Evolutionary conservation across 2,797 vertebrate species (phyloP).

Genomic region (Hybognathus amarus): DNA sequence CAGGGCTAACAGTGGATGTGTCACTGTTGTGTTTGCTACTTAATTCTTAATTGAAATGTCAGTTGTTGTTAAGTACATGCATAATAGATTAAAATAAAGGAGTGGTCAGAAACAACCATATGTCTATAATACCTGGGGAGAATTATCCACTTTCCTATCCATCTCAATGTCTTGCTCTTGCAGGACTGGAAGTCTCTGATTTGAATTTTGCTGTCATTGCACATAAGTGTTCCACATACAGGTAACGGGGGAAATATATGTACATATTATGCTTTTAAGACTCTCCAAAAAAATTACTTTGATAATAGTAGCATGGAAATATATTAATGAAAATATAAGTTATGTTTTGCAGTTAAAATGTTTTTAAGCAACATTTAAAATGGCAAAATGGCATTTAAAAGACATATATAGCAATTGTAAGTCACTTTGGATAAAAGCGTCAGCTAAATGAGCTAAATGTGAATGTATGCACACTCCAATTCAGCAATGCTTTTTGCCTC

Average conservation of each 20-base stretch:
- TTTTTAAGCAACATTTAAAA: neutral
- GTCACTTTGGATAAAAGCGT: too few species aligned
- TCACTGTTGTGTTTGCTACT: neutral
- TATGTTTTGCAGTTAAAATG: neutral
- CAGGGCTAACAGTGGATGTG: neutral
- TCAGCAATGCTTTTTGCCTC: too few species aligned
- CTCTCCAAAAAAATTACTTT: neutral
- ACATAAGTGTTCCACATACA: neutral
- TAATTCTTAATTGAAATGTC: neutral
- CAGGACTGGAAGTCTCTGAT: neutral
- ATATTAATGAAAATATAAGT: neutral
- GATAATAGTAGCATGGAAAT: neutral
- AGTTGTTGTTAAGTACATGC: neutral
- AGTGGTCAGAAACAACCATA: too few species aligned
- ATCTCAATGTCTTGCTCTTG: neutral
- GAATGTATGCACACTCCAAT: too few species aligned
- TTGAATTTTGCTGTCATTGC: conserved; percentile 18
- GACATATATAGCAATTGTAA: too few species aligned
- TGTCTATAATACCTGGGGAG: neutral
- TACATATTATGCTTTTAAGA: neutral
- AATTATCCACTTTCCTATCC: neutral
- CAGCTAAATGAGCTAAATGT: too few species aligned
- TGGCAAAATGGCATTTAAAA: too few species aligned
- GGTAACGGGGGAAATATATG: neutral
- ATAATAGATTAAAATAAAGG: neutral